phyloP scores from a whole-genome alignment of 2,797 vertebrate species.

The Cirrhinus mrigala region DNA sequence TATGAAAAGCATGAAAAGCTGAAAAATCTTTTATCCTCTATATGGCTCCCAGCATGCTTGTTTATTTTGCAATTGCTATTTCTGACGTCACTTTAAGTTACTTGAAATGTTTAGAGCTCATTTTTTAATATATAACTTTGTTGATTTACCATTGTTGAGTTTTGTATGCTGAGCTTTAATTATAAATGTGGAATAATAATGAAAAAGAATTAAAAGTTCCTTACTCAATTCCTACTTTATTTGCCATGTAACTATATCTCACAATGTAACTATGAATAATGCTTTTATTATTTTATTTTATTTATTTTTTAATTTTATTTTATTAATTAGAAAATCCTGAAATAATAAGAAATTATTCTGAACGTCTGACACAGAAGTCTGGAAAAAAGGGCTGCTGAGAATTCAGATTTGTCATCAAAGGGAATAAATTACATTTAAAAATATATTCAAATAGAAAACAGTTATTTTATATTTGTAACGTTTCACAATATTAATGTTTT shows the following conservation, averaged over 20 bases:
- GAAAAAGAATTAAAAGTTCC: too few species aligned
- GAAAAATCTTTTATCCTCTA: neutral
- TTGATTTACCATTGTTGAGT: neutral
- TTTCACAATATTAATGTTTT: neutral
- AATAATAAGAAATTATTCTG: too few species aligned
- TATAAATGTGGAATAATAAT: too few species aligned
- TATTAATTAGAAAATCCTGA: too few species aligned
- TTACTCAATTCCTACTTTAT: too few species aligned
- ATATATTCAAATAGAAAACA: neutral
- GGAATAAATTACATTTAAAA: neutral
- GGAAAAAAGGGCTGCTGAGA: neutral
- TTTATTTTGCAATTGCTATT: neutral
- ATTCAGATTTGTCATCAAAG: neutral
- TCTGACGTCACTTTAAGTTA: neutral
- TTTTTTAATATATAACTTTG: neutral
- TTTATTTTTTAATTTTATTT: too few species aligned
- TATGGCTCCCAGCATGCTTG: neutral
- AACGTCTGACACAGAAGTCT: neutral
- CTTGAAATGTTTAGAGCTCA: neutral
- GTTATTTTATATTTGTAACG: neutral
- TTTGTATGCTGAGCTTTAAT: too few species aligned
- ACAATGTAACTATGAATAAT: too few species aligned
- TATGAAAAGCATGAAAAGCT: slow-evolving; percentile 12
- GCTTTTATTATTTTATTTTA: too few species aligned
- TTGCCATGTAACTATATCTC: too few species aligned